Evolutionary conservation across 2,888 invertebrate genomes (phyloP).

Genomic region (Idaea biselata): DNA sequence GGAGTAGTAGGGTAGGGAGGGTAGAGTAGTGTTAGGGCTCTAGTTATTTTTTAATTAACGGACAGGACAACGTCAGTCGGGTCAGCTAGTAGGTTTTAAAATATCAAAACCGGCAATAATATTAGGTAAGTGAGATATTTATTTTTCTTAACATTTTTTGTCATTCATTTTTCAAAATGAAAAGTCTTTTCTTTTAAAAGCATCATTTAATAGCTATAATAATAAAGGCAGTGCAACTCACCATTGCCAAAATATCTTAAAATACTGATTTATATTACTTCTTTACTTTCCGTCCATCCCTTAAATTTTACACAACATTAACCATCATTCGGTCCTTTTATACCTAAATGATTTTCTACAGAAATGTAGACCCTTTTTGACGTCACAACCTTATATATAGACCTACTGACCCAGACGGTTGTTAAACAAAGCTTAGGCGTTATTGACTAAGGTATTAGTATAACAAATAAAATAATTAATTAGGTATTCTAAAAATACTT

Average conservation of each 20-base stretch:
- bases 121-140: no score
- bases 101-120: no score
- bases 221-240: neutral
- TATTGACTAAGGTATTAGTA: neutral
- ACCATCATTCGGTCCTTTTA: neutral
- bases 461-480: neutral
- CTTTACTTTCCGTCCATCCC: neutral
- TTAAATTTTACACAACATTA: neutral
- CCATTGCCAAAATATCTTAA: neutral
- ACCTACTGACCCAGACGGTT: neutral
- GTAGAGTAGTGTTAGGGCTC: no score
- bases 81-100: no score
- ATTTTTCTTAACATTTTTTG: no score
- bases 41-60: no score
- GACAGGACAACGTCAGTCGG: no score
- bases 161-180: no score
- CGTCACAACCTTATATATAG: neutral
- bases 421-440: neutral
- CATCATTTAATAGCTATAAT: no score
- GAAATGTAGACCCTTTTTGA: neutral
- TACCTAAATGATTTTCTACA: neutral
- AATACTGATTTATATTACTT: neutral
- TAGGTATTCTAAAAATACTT: neutral
- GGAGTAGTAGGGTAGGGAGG: no score
- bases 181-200: no score